phyloP scores from a whole-genome alignment of 2,888 invertebrate genomes.

The Elegia similella region DNA sequence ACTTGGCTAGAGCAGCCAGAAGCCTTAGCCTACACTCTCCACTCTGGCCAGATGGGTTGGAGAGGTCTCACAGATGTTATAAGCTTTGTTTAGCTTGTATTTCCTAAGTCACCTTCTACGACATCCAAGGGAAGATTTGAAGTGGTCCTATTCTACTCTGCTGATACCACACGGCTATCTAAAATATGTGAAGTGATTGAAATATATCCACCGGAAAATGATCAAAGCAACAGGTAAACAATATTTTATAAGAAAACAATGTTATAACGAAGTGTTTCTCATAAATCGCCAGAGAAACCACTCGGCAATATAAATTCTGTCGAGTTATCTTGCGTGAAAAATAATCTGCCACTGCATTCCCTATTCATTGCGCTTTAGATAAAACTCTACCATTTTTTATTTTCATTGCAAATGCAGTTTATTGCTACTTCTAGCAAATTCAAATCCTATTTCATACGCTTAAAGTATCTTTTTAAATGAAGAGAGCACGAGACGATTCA shows the following conservation, averaged over 20 bases:
- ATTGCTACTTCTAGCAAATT: neutral
- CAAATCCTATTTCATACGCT: neutral
- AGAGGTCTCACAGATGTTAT: too few relatives aligned
- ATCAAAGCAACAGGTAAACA: neutral
- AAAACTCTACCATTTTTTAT: conserved; percentile 26
- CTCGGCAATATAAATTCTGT: conserved; percentile 27
- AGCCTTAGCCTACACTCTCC: too few relatives aligned
- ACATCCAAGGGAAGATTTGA: too few relatives aligned
- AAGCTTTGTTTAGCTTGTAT: too few relatives aligned
- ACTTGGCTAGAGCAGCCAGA: too few relatives aligned
- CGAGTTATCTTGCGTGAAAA: conserved; percentile 31
- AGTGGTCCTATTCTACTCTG: too few relatives aligned
- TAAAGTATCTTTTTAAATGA: neutral
- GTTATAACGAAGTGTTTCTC: neutral
- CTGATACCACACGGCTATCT: too few relatives aligned
- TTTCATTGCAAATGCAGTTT: conserved; percentile 27
- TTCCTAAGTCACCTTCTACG: too few relatives aligned
- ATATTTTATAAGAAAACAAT: conserved; percentile 7
- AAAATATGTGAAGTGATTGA: too few relatives aligned
- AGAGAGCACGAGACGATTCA: neutral
- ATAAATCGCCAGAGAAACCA: conserved; percentile 17
- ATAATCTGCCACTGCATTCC: conserved; percentile 30
- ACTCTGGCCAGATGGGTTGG: too few relatives aligned
- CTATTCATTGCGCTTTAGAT: conserved; percentile 34
- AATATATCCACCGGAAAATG: neutral